These are phyloP conservation scores for Ancistrus triradiatus DNA, from an alignment of 2,113 vertebrate species.

Conservation along the genomic window DNA sequence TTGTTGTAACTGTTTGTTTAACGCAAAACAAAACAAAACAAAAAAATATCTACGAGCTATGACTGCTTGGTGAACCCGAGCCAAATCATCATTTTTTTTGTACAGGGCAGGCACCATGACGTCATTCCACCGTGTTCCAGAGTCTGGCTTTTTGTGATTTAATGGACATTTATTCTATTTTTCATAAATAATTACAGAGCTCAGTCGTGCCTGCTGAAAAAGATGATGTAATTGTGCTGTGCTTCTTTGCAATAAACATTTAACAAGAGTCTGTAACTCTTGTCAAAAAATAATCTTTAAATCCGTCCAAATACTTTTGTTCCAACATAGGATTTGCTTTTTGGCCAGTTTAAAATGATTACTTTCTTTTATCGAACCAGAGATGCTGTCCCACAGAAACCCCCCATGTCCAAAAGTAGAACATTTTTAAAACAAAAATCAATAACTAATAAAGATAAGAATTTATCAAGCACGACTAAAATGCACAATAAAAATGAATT, in stretches of 20 bases:
- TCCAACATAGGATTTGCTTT: too few relatives aligned
- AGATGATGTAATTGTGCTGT: conserved; percentile 68
- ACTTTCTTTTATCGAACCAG: too few relatives aligned
- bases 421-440: too few relatives aligned
- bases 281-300: too few relatives aligned
- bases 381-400: too few relatives aligned
- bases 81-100: conserved; percentile 23
- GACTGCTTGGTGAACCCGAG: not conserved
- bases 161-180: conserved; percentile 14
- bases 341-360: too few relatives aligned
- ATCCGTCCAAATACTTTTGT: too few relatives aligned
- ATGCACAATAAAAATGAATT: too few relatives aligned
- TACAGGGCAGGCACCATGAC: conserved; percentile 32
- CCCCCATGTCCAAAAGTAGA: too few relatives aligned
- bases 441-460: too few relatives aligned
- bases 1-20: conserved; percentile 39
- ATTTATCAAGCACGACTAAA: too few relatives aligned
- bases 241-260: conserved; percentile 52
- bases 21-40: conserved; percentile 11
- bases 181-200: not conserved
- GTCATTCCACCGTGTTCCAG: conserved; percentile 50
- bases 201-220: conserved; percentile 36
- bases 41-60: conserved; percentile 3
- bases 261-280: too few relatives aligned
- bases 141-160: conserved; percentile 30